phyloP scores from a whole-genome alignment of 2,888 invertebrate genomes.

The Lasioglossum vierecki region DNA sequence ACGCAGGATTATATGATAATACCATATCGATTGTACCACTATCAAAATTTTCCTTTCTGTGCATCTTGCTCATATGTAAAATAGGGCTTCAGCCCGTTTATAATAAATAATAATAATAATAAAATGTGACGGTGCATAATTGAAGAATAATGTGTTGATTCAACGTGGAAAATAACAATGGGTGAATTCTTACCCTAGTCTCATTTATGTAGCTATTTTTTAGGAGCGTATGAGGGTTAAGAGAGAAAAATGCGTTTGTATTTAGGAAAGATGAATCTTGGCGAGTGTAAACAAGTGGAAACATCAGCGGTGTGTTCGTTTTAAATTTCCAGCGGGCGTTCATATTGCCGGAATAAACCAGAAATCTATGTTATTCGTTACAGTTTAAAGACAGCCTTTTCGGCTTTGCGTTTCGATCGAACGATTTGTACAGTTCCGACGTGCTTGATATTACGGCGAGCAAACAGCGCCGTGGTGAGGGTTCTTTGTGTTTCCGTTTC shows the following conservation, averaged over 20 bases:
- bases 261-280: not conserved
- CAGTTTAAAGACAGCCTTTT: slow-evolving; percentile 3
- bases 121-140: too few relatives aligned
- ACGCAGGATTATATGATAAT: too few relatives aligned
- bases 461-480: not conserved
- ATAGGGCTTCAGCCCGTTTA: too few relatives aligned
- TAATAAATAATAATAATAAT: too few relatives aligned
- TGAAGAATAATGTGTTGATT: too few relatives aligned
- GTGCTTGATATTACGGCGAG: slow-evolving; percentile 10
- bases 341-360: not conserved
- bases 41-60: too few relatives aligned
- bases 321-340: not conserved
- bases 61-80: too few relatives aligned
- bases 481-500: slow-evolving; percentile 15
- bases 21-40: too few relatives aligned
- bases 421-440: slow-evolving; percentile 9
- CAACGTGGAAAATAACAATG: too few relatives aligned
- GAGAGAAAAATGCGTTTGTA: not conserved
- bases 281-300: not conserved
- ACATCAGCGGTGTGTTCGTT: not conserved
- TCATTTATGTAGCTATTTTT: too few relatives aligned
- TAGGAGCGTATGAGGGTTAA: too few relatives aligned
- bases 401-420: not conserved
- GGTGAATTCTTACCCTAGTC: too few relatives aligned
- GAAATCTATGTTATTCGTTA: not conserved